Evolutionary conservation across 2,113 vertebrate genomes (phyloP).

Genomic region (Empidonax traillii): DNA sequence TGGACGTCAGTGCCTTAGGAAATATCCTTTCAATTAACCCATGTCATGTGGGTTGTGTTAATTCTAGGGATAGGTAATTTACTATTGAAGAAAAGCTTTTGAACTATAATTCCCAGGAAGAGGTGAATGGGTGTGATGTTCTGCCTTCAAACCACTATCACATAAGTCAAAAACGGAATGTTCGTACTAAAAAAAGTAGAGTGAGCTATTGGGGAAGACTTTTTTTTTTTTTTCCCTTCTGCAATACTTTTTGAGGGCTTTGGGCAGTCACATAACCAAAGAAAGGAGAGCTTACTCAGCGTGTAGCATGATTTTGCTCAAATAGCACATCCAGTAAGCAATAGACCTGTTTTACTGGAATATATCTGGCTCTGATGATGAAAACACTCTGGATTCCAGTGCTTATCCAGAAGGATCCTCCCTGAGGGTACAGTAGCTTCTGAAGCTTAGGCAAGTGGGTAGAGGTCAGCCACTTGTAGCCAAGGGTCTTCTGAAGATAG

Average conservation of each 20-base stretch:
- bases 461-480: neutral
- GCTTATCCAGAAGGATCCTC: neutral
- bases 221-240: neutral
- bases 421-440: neutral
- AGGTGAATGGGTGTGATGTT: neutral
- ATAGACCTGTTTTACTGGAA: neutral
- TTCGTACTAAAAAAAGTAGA: neutral
- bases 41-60: neutral
- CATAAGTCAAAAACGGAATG: neutral
- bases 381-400: neutral
- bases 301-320: neutral
- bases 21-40: neutral
- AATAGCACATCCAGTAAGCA: neutral
- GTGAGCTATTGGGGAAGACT: neutral
- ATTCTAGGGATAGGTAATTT: neutral
- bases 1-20: neutral
- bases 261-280: neutral
- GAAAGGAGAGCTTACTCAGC: neutral
- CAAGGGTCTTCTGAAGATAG: neutral
- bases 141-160: neutral
- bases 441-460: neutral
- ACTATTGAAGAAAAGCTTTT: neutral
- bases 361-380: neutral
- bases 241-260: neutral
- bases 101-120: neutral